These are phyloP conservation scores for Pelusios castaneus DNA, from an alignment of 2,113 vertebrate genomes.

Conservation along the genomic window DNA sequence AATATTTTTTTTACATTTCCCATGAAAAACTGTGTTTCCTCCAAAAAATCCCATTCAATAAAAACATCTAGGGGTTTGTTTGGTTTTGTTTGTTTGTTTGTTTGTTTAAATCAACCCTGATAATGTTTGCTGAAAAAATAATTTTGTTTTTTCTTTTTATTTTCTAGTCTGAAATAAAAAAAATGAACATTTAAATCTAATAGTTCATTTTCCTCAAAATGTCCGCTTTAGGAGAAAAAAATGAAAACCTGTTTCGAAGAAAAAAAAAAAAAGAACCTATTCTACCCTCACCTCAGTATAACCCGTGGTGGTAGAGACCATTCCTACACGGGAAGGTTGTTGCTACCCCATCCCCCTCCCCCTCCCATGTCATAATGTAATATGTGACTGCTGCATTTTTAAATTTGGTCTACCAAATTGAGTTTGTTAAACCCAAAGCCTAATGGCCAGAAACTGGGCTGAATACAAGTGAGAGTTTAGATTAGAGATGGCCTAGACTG, in stretches of 20 bases:
- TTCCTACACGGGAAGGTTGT: neutral
- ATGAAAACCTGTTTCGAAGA: neutral
- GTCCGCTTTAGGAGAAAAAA: neutral
- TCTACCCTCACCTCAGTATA: neutral
- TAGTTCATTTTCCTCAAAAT: neutral
- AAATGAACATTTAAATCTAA: neutral
- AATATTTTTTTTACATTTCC: neutral
- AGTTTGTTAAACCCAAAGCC: neutral
- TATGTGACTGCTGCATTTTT: neutral
- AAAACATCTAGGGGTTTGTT: rapidly evolving
- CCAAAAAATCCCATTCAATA: neutral
- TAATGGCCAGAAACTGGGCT: neutral
- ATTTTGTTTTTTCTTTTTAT: neutral
- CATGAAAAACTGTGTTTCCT: neutral
- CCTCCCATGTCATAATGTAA: neutral
- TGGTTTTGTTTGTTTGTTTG: too few relatives aligned
- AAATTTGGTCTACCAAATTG: neutral
- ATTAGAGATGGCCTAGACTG: neutral
- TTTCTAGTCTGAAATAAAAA: neutral
- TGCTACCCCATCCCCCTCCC: too few relatives aligned
- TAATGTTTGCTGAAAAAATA: neutral
- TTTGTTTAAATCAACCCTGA: rapidly evolving
- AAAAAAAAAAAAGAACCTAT: neutral
- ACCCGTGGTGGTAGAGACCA: neutral
- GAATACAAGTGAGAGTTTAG: neutral